Percentiles rank a stretch among this genome's conserved stretches.
These are phyloP conservation scores for Chaetops frenatus DNA, from an alignment of 2,113 vertebrate genomes.

Conservation along the genomic window DNA sequence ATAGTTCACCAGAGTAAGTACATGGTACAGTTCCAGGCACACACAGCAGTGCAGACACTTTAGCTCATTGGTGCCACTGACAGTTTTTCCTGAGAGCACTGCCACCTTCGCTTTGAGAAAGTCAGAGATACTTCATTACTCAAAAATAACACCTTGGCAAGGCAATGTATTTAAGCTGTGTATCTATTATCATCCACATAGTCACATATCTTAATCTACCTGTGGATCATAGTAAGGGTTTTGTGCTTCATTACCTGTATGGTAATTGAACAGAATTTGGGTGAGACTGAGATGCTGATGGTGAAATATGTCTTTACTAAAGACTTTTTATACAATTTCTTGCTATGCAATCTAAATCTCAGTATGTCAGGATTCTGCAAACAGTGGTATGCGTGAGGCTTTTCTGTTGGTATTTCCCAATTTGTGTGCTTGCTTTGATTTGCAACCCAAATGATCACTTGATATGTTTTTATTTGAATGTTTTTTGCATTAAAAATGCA, in stretches of 20 bases:
- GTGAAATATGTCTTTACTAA: not conserved
- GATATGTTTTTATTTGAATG: not conserved
- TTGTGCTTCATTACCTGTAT: not conserved
- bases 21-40: not conserved
- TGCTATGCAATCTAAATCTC: not conserved
- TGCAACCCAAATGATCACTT: not conserved
- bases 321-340: not conserved
- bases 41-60: not conserved
- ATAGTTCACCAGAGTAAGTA: not conserved
- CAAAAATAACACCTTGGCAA: not conserved
- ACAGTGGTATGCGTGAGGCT: not conserved
- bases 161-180: not conserved
- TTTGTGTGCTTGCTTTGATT: not conserved
- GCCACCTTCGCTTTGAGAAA: not conserved
- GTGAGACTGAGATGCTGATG: not conserved
- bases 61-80: not conserved
- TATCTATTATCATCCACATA: not conserved
- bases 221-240: not conserved
- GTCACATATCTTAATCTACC: not conserved
- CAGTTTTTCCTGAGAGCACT: not conserved
- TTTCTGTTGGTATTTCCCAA: not conserved
- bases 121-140: not conserved
- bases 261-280: not conserved
- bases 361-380: not conserved
- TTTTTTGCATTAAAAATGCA: not conserved